Base-by-base conservation (phyloP, 1,140 invertebrate genomes). In the Caerostris extrusa region DNA sequence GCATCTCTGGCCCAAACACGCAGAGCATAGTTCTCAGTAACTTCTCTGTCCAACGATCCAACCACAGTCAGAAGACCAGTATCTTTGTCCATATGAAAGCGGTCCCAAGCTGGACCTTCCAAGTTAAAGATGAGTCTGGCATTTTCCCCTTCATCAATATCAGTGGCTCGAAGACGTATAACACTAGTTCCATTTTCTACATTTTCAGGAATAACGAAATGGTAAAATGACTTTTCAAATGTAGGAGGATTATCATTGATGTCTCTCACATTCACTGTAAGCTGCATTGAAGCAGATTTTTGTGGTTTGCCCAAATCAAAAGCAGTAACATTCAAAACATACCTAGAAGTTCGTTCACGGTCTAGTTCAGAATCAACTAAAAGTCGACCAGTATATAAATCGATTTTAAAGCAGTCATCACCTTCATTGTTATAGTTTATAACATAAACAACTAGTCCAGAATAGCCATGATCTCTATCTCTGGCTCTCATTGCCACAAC, bases 381-480 rank as follows among this genome's bases (percentile, higher is more conserved):
- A 99, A 99, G 95, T 98, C 98, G 58, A 97, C 96, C 3, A 19
- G 97, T 97, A 94, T 98, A 97, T 64, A 98, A 97, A 95, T 99
- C 98, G 8, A 99, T 97, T 17, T 97, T 97, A 96, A 99, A 99
- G 5, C 98, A 97, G 10, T 94, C 89, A 95, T 98, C 98, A 10
- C 97, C 96, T 88, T 93, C 92, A 95, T 99, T 98, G 1, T 98
- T 98, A 56, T 97, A 97, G 0, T 98, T 97, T 77, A 99, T 98
- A 0, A 98, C 98, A 95, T 97, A 99, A 3, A 98, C 97, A 0
- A 99, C 96, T 95, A 98, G 97, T 0, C 98, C 98, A 95, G 99
- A 98, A 96, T 98, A 99, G 3, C 98, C 98, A 7, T 98, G 96
- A 95, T 99, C 98, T 34, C 98, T 96, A 96, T 99, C 99, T 53